Evolutionary conservation across 2,888 invertebrate species (phyloP).

Genomic region (Limenitis camilla): DNA sequence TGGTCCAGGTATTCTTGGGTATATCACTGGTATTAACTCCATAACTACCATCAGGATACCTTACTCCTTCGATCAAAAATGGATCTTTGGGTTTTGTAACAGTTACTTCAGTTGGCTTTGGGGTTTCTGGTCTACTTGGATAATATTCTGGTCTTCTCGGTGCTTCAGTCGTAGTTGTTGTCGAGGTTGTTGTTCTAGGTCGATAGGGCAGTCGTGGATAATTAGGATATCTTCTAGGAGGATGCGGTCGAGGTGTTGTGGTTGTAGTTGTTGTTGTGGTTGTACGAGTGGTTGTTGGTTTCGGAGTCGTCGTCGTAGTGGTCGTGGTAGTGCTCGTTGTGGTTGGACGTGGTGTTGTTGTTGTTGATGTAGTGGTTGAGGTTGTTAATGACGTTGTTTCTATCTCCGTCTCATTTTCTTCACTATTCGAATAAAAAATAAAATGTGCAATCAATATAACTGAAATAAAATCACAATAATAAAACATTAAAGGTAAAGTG

Average conservation of each 20-base stretch:
- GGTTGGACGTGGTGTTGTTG: slow-evolving; percentile 19
- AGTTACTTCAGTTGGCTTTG: slow-evolving; percentile 30
- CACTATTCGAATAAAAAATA: slow-evolving; percentile 6
- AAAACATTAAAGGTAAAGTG: neutral
- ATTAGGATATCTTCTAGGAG: slow-evolving; percentile 29
- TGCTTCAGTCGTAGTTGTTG: slow-evolving; percentile 22
- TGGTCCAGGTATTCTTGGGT: slow-evolving; percentile 45
- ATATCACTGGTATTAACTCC: slow-evolving; percentile 38
- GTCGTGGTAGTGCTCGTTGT: slow-evolving; percentile 29
- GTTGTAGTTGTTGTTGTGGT: slow-evolving; percentile 30
- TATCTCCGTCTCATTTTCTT: slow-evolving; percentile 10
- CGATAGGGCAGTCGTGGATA: slow-evolving; percentile 21
- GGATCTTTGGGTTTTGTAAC: slow-evolving; percentile 30
- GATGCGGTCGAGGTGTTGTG: slow-evolving; percentile 23
- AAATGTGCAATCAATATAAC: neutral
- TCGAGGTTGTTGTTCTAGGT: slow-evolving; percentile 19
- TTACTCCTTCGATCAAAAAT: slow-evolving; percentile 34
- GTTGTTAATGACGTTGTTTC: slow-evolving; percentile 27
- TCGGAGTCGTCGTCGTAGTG: slow-evolving; percentile 23
- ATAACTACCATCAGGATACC: slow-evolving; percentile 35
- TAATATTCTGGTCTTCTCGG: slow-evolving; percentile 24
- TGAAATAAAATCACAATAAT: neutral
- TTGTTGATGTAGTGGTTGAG: slow-evolving; percentile 21
- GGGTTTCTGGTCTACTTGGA: slow-evolving; percentile 26
- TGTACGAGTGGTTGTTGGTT: slow-evolving; percentile 24